Evolutionary conservation across 1,140 invertebrate genomes (phyloP).

Genomic region (Chymomyza costata): DNA sequence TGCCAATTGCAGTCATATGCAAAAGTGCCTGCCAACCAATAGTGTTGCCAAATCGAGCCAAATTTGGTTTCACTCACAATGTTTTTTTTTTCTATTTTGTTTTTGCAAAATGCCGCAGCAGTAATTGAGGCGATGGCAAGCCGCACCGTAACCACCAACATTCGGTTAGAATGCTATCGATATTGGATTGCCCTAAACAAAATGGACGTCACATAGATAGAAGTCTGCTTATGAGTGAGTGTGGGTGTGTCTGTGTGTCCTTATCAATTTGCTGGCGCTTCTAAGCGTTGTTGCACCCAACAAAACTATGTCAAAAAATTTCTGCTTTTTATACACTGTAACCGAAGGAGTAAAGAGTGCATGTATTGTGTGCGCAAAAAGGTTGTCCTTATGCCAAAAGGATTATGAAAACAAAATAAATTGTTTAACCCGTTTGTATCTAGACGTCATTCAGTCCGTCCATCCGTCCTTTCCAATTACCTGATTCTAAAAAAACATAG

Average conservation of each 20-base stretch:
- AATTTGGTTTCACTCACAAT: constrained; percentile 5
- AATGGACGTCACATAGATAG: constrained; percentile 29
- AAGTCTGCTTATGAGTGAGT: constrained; percentile 7
- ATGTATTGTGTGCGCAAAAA: too few relatives aligned
- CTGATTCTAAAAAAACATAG: too few relatives aligned
- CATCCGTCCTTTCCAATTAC: too few relatives aligned
- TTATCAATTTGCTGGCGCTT: constrained; percentile 52
- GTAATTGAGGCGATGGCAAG: constrained; percentile 65
- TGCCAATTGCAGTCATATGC: constrained; percentile 15
- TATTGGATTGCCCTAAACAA: constrained; percentile 60
- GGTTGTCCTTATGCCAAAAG: too few relatives aligned
- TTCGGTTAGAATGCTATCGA: constrained; percentile 63
- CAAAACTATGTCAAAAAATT: constrained; percentile 20
- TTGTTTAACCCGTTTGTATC: too few relatives aligned
- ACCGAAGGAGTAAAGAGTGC: too few relatives aligned
- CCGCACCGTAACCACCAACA: constrained; percentile 3
- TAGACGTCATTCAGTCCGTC: too few relatives aligned
- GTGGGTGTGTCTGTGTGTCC: constrained; percentile 37
- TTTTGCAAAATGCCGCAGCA: constrained; percentile 8
- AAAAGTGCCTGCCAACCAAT: constrained; percentile 8
- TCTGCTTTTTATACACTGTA: constrained; percentile 1
- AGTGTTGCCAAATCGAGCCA: constrained; percentile 37
- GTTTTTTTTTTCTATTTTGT: constrained; percentile 6
- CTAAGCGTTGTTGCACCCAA: constrained; percentile 15
- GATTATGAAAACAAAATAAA: too few relatives aligned